A percentile compares a stretch with the other conserved stretches of the same genome.
Evolutionary conservation across 2,113 vertebrate genomes (phyloP).

Genomic region (Piprites chloris): DNA sequence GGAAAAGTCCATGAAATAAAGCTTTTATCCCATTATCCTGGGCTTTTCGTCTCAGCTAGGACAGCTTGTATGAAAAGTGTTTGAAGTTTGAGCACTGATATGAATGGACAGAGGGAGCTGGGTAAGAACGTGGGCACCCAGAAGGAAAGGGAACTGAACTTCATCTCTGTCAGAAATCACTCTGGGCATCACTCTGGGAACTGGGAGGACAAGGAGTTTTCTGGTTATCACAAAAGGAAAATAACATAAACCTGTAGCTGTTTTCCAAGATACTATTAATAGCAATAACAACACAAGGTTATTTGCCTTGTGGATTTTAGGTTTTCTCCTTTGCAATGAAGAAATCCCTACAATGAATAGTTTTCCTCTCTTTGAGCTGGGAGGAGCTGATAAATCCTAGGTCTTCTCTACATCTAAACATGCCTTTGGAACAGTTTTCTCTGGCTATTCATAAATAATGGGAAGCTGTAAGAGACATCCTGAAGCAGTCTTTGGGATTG

Average conservation of each 20-base stretch:
- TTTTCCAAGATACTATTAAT: neutral
- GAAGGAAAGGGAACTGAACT: neutral
- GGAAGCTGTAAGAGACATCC: neutral
- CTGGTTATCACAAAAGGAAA: neutral
- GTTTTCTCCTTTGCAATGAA: neutral
- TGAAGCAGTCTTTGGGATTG: neutral
- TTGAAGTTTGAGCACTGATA: neutral
- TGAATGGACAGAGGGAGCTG: neutral
- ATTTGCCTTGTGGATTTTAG: neutral
- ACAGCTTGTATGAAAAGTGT: neutral
- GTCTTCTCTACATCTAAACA: neutral
- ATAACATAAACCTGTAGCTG: neutral
- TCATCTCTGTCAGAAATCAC: neutral
- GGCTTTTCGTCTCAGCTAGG: neutral
- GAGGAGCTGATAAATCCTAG: neutral
- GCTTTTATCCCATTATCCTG: neutral
- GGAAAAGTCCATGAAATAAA: neutral
- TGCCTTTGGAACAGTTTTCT: neutral
- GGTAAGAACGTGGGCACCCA: neutral
- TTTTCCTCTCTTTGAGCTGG: neutral
- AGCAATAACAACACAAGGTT: neutral
- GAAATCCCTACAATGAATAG: neutral
- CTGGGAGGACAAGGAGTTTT: neutral
- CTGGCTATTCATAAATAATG: neutral
- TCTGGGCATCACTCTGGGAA: accelerated